phyloP scores from a whole-genome alignment of 2,113 vertebrate genomes.

The Setophaga kirtlandii region DNA sequence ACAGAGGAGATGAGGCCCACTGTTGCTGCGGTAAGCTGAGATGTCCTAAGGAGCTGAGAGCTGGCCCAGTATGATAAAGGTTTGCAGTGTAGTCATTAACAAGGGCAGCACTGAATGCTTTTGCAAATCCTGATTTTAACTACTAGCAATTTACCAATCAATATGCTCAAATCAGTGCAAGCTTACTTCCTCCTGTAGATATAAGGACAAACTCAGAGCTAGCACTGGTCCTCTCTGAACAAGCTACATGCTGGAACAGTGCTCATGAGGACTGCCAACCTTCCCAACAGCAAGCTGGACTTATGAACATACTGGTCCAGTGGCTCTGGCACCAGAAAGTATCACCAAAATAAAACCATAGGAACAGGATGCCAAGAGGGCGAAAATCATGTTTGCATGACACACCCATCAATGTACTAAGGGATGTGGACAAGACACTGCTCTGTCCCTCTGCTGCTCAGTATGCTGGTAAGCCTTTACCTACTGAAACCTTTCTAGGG shows the following conservation, averaged over 20 bases:
- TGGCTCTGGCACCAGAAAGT: background rate
- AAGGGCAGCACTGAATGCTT: background rate
- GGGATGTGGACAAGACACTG: background rate
- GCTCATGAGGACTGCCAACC: fast-evolving
- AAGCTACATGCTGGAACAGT: fast-evolving
- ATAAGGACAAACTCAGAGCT: background rate
- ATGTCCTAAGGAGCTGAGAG: background rate
- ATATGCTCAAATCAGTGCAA: background rate
- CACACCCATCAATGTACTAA: background rate
- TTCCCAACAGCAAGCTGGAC: background rate
- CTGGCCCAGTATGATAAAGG: background rate
- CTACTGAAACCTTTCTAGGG: background rate
- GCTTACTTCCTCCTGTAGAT: background rate
- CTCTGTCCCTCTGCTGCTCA: background rate
- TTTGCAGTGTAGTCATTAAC: background rate
- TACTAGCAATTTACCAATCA: background rate
- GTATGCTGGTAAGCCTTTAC: background rate
- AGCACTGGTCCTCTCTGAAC: background rate
- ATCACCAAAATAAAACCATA: background rate
- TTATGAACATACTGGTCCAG: background rate
- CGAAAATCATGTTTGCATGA: background rate
- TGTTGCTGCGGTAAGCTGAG: background rate
- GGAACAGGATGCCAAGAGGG: background rate
- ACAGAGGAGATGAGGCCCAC: background rate
- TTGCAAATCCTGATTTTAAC: background rate